These are phyloP conservation scores for Zygaena filipendulae DNA, from an alignment of 2,888 invertebrate species.

Conservation along the genomic window DNA sequence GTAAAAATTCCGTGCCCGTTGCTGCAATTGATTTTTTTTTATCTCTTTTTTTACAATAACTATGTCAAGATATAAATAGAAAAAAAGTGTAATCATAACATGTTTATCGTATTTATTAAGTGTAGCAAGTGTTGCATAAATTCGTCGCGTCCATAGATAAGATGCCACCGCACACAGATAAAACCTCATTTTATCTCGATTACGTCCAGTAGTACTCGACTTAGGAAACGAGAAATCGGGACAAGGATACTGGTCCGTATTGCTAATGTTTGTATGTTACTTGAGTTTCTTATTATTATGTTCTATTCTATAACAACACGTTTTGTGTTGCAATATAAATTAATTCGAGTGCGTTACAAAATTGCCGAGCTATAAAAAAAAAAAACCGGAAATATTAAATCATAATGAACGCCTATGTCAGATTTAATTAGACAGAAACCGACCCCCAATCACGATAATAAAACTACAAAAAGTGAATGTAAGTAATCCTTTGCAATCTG, in stretches of 20 bases:
- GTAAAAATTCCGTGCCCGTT: too few species aligned
- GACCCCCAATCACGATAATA: too few species aligned
- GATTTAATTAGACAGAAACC: too few species aligned
- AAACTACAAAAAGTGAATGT: too few species aligned
- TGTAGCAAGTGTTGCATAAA: constrained; percentile 40
- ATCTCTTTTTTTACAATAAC: constrained; percentile 25
- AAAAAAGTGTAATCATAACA: constrained; percentile 29
- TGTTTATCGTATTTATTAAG: constrained; percentile 32
- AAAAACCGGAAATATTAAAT: too few species aligned
- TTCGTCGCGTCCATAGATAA: constrained; percentile 39
- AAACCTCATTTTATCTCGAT: constrained; percentile 44
- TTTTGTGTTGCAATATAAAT: constrained; percentile 44
- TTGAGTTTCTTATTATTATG: too few species aligned
- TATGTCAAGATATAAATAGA: constrained; percentile 20
- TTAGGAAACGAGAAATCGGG: constrained; percentile 62
- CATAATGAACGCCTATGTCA: too few species aligned
- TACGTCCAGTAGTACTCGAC: constrained; percentile 36
- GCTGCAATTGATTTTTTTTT: too few species aligned
- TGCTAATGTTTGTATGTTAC: constrained; percentile 46
- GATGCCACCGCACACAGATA: constrained; percentile 44
- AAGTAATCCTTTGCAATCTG: too few species aligned
- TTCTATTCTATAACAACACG: constrained; percentile 48
- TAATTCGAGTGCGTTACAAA: constrained; percentile 20
- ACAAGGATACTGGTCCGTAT: constrained; percentile 50
- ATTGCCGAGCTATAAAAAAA: too few species aligned